These are phyloP conservation scores for Ernsta delagoae DNA, from an alignment of 2,888 invertebrate species.

Conservation along the genomic window DNA sequence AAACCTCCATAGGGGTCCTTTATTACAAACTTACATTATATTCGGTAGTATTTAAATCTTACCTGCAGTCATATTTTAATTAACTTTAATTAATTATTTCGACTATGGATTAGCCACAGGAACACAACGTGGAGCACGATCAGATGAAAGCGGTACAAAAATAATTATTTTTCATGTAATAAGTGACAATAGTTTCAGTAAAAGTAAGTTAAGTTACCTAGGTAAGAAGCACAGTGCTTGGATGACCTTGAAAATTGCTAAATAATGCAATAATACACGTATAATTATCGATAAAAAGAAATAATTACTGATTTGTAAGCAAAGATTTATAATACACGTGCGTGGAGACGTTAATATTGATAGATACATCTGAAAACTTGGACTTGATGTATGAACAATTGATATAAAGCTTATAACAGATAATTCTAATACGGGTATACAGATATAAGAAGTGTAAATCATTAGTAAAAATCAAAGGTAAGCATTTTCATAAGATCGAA, in stretches of 20 bases:
- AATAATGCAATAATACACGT: no score
- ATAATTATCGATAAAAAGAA: no score
- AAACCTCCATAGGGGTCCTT: conserved; percentile 83
- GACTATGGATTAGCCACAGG: conserved; percentile 73
- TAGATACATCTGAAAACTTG: no score
- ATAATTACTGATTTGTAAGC: no score
- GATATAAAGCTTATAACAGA: no score
- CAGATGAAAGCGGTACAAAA: conserved; percentile 51
- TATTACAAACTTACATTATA: conserved; percentile 82
- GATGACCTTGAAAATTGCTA: neutral
- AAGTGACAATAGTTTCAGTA: conserved; percentile 33
- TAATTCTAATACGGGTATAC: no score
- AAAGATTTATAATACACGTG: no score
- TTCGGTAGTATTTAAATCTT: conserved; percentile 67
- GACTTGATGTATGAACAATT: no score
- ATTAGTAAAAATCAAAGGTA: no score
- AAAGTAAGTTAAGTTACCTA: conserved; percentile 9
- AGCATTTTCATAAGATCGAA: no score
- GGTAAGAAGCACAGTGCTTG: neutral
- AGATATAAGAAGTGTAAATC: no score
- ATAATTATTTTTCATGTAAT: conserved; percentile 44
- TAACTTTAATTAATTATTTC: conserved; percentile 67
- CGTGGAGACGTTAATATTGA: no score
- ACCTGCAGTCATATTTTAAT: conserved; percentile 76
- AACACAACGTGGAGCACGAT: conserved; percentile 70